Evolutionary conservation across 2,797 vertebrate species (phyloP).

Genomic region (Acropternis orthonyx): DNA sequence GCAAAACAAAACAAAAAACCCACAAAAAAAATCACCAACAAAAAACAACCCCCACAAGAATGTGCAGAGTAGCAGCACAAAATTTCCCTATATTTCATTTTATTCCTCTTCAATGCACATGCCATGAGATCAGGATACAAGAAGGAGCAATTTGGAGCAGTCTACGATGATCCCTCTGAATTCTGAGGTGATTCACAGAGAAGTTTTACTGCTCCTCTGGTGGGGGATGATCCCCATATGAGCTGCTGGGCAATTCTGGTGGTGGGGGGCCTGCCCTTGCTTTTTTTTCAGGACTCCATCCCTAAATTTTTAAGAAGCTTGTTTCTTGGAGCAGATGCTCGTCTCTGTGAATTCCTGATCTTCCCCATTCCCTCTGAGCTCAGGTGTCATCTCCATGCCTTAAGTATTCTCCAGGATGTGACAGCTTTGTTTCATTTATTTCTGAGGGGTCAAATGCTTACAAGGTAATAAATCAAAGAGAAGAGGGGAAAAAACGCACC

Average conservation of each 20-base stretch:
- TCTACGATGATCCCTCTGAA: accelerated
- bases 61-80: not conserved
- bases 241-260: accelerated
- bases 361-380: not conserved
- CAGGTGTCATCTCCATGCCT: accelerated
- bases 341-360: not conserved
- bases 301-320: accelerated
- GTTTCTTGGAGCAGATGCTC: not conserved
- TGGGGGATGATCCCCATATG: accelerated
- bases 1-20: not conserved
- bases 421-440: not conserved
- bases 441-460: not conserved
- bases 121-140: accelerated
- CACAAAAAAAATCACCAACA: not conserved
- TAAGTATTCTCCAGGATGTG: not conserved
- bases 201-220: not conserved
- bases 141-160: not conserved
- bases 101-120: accelerated
- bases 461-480: too few species aligned
- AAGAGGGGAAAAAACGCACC: too few species aligned
- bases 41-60: too few species aligned
- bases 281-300: not conserved
- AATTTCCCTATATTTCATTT: not conserved
- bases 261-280: not conserved
- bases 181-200: not conserved